Evolutionary conservation across 2,888 invertebrate genomes (phyloP).

Genomic region (Arge pagana): DNA sequence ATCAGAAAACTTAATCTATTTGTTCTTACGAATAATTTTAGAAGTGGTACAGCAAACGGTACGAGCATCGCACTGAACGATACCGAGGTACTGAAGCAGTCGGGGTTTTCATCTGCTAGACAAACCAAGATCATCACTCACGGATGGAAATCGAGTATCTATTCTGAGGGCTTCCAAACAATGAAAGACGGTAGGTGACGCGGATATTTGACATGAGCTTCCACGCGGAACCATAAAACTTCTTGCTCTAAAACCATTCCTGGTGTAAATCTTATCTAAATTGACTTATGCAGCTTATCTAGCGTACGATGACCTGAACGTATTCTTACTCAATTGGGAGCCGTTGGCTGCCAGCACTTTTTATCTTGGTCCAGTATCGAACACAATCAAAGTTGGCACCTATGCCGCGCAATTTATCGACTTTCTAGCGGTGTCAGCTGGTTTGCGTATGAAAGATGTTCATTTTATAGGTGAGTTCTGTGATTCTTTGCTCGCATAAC

Average conservation of each 20-base stretch:
- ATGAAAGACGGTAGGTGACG: slow-evolving; percentile 51
- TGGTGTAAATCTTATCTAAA: background rate
- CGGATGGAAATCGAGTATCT: slow-evolving; percentile 60
- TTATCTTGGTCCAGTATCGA: slow-evolving; percentile 54
- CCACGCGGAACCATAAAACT: background rate
- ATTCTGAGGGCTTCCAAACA: slow-evolving; percentile 49
- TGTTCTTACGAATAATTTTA: no score
- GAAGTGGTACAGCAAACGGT: slow-evolving; percentile 46
- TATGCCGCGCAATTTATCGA: slow-evolving; percentile 54
- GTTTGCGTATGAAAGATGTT: slow-evolving; percentile 46
- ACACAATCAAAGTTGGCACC: slow-evolving; percentile 56
- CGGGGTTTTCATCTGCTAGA: slow-evolving; percentile 43
- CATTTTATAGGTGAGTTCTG: slow-evolving; percentile 56
- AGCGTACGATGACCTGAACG: slow-evolving; percentile 53
- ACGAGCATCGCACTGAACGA: slow-evolving; percentile 40
- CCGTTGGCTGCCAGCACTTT: slow-evolving; percentile 56
- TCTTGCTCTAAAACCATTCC: background rate
- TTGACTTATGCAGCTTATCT: slow-evolving; percentile 48
- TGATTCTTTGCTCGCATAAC: slow-evolving; percentile 11
- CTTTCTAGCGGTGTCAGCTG: slow-evolving; percentile 50
- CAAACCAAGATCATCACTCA: slow-evolving; percentile 59
- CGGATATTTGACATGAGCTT: background rate
- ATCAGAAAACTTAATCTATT: no score
- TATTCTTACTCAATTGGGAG: slow-evolving; percentile 59
- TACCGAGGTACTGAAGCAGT: slow-evolving; percentile 36